These are phyloP conservation scores for Stegostoma tigrinum DNA, from an alignment of 2,113 vertebrate species.

Conservation along the genomic window DNA sequence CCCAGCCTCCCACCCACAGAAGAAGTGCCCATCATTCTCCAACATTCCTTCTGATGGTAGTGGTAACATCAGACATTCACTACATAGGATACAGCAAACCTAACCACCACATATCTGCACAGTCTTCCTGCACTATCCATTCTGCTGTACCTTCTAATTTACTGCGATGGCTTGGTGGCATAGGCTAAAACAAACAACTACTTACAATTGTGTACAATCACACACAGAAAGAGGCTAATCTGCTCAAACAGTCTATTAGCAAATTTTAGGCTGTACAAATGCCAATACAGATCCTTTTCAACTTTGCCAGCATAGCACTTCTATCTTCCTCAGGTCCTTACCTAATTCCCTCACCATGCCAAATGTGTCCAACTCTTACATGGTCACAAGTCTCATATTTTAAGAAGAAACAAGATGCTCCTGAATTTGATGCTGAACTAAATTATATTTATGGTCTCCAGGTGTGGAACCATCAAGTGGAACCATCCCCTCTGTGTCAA, in stretches of 20 bases:
- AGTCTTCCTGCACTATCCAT: background rate
- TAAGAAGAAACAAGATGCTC: background rate
- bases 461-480: background rate
- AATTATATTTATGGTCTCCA: background rate
- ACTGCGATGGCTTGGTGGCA: background rate
- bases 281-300: too few relatives aligned
- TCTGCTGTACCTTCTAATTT: background rate
- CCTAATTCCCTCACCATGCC: background rate
- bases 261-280: background rate
- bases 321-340: background rate
- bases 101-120: background rate
- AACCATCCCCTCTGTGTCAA: background rate
- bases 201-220: background rate
- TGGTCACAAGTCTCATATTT: background rate
- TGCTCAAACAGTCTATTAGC: background rate
- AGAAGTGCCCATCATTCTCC: background rate
- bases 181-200: background rate
- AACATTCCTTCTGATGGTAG: background rate
- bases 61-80: background rate
- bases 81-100: background rate
- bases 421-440: background rate
- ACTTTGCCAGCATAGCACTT: background rate
- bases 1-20: background rate
- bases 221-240: background rate
- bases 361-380: background rate